A percentile compares a stretch with the other conserved stretches of the same genome.
These are phyloP conservation scores for Sphaeramia orbicularis DNA, from an alignment of 2,797 vertebrate genomes.

Conservation along the genomic window DNA sequence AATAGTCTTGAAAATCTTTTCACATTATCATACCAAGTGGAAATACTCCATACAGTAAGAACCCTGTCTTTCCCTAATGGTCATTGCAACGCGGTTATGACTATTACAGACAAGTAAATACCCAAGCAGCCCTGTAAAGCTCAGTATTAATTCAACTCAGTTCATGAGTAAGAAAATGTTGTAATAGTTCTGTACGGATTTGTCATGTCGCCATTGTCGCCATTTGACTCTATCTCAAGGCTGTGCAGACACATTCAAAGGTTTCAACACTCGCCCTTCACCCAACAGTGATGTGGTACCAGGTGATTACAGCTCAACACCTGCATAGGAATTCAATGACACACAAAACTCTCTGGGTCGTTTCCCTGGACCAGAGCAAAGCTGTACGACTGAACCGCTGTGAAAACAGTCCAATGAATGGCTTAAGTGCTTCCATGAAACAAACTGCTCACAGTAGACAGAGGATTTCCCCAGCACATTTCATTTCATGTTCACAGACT, in stretches of 20 bases:
- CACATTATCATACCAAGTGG: constrained; percentile 70
- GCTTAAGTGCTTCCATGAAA: constrained; percentile 76
- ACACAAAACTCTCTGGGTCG: constrained; percentile 63
- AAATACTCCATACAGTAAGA: constrained; percentile 69
- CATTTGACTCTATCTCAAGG: constrained; percentile 61
- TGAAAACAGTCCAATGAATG: constrained; percentile 74
- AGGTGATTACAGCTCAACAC: constrained; percentile 66
- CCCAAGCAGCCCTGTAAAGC: constrained; percentile 64
- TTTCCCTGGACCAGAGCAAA: constrained; percentile 63
- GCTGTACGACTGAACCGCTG: constrained; percentile 59
- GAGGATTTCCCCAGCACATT: constrained; percentile 62
- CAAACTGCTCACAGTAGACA: constrained; percentile 66
- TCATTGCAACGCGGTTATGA: constrained; percentile 62
- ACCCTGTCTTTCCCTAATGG: constrained; percentile 70
- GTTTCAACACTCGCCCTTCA: constrained; percentile 48
- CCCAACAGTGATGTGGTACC: constrained; percentile 70
- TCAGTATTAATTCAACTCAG: constrained; percentile 52
- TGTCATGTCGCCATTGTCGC: constrained; percentile 72
- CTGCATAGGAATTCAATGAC: constrained; percentile 74
- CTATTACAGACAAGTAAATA: constrained; percentile 59
- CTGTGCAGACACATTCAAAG: constrained; percentile 65
- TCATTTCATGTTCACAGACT: constrained; percentile 63
- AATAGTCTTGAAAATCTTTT: constrained; percentile 65
- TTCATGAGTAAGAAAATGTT: constrained; percentile 47
- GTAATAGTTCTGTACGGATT: constrained; percentile 68